Evolutionary conservation across 2,113 vertebrate genomes (phyloP), one percentile per base, ranked within the genome.

Genomic region (Pandion haliaetus): DNA sequence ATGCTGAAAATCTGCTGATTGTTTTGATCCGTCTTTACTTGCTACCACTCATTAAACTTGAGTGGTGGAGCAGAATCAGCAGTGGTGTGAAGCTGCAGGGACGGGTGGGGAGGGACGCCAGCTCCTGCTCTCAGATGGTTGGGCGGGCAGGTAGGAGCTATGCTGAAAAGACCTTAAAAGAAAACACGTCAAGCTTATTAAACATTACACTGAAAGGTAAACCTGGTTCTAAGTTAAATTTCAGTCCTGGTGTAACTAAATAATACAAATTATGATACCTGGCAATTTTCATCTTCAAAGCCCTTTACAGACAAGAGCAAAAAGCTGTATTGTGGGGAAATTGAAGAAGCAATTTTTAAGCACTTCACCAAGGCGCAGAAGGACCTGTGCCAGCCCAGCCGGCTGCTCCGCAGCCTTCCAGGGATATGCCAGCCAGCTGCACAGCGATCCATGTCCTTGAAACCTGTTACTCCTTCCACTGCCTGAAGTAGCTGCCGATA

Each of bases 351-450:
- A 11, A 17, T n/a, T 40, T 40, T 77, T n/a, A 70, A 83, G 31
- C 0, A 0, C 55, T 28, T 70, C 4, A 5, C 55, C 1, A 5
- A 47, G 45, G 69, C 61, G 2, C 2, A 59, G 20, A 34, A 76
- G 4, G 29, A 77, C 34, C 25, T 1, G 11, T 40, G 34, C 38
- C 38, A n/a, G 38, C 59, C 36, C 77, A 58, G 29, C 20, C 1
- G 4, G n/a, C 20, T 49, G 42, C 31, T 49, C 61, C 8, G 1
- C 29, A 72, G 25, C 14, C 26, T 76, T 44, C 28, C 70, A 61
- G 61, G 38, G 45, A 45, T 0, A 1, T 34, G 34, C 38, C 61
- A 52, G 52, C 18, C 0, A 1, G 12, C 23, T 38, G 47, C 54
- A 25, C 38, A 14, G 40, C 1, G 4, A 47, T n/a, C 40, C n/a